phyloP scores from a whole-genome alignment of 1,140 invertebrate genomes.

The Planococcus citri region DNA sequence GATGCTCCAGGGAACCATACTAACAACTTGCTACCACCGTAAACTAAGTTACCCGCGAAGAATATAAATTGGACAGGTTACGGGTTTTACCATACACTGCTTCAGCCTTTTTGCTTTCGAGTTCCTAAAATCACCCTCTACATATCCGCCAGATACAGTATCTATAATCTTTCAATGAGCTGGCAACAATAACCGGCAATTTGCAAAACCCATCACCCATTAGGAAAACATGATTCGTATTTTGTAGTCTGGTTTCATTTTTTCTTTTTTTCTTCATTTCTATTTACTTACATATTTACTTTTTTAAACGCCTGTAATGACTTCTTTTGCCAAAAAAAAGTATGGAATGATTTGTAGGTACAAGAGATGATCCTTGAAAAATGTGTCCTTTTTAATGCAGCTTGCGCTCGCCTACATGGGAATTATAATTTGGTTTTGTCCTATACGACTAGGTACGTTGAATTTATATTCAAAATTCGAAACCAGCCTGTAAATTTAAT shows the following conservation, averaged over 20 bases:
- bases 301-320: too few relatives aligned
- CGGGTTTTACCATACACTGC: neutral
- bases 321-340: too few relatives aligned
- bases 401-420: too few relatives aligned
- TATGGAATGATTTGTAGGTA: too few relatives aligned
- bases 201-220: neutral
- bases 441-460: too few relatives aligned
- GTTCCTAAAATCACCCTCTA: neutral
- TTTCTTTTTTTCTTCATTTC: neutral
- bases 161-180: neutral
- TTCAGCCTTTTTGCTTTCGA: neutral
- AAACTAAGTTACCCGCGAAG: neutral
- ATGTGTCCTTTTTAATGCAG: too few relatives aligned
- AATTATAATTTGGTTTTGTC: too few relatives aligned
- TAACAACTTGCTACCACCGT: neutral
- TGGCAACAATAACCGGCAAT: neutral
- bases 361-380: too few relatives aligned
- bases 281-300: too few relatives aligned
- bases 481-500: too few relatives aligned
- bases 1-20: neutral
- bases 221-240: neutral
- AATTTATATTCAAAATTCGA: too few relatives aligned
- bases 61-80: conserved; percentile 4
- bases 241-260: neutral
- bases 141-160: too few relatives aligned